phyloP scores from a whole-genome alignment of 2,888 invertebrate genomes.

The Hypena proboscidalis region DNA sequence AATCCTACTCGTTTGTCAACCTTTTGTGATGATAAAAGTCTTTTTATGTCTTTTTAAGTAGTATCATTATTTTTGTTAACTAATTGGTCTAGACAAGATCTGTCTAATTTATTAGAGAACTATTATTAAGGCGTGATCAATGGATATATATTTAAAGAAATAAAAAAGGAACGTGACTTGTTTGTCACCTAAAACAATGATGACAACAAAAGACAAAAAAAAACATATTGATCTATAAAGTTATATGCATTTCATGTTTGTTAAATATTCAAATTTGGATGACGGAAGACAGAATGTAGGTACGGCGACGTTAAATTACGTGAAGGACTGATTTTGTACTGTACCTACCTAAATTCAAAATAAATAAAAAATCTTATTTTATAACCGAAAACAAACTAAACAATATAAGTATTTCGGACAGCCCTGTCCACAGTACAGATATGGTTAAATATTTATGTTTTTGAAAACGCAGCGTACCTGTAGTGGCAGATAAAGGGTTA shows the following conservation, averaged over 20 bases:
- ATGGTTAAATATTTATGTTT: conserved; percentile 20
- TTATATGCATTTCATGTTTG: too few species aligned
- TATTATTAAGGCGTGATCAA: not conserved
- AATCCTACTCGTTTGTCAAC: conserved; percentile 31
- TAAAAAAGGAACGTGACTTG: too few species aligned
- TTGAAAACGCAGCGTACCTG: conserved; percentile 11
- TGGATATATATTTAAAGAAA: too few species aligned
- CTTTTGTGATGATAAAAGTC: conserved; percentile 18
- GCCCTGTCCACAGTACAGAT: conserved; percentile 13
- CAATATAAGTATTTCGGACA: conserved; percentile 1
- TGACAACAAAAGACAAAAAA: too few species aligned
- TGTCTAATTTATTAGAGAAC: not conserved
- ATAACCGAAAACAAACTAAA: not conserved
- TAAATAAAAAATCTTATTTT: conserved; percentile 1
- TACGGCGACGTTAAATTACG: too few species aligned
- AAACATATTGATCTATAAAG: too few species aligned
- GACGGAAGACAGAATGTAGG: too few species aligned
- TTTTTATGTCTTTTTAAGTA: conserved; percentile 18
- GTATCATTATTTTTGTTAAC: conserved; percentile 18
- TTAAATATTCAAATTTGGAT: too few species aligned
- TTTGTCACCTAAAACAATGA: too few species aligned
- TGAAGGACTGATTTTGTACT: too few species aligned
- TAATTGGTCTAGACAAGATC: conserved; percentile 2
- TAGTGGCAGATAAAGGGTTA: conserved; percentile 6
- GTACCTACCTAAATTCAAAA: not conserved